Evolutionary conservation across 2,113 vertebrate species (phyloP).

Genomic region (Pyxicephalus adspersus): DNA sequence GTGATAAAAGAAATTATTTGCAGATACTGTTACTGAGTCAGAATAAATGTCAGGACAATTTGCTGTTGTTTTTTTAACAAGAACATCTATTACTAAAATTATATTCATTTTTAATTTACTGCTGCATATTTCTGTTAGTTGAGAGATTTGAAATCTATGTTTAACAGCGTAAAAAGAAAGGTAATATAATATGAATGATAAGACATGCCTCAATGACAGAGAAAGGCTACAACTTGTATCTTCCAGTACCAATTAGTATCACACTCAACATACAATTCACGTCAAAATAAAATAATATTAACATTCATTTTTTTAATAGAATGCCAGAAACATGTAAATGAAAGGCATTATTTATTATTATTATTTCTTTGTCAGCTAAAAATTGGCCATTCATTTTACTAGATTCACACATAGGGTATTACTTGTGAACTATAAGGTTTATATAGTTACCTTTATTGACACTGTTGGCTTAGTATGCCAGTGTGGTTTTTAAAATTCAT

Average conservation of each 20-base stretch:
- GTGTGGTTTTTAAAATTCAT: too few relatives aligned
- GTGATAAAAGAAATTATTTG: slow-evolving; percentile 29
- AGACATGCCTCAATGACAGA: background rate
- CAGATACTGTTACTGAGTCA: slow-evolving; percentile 12
- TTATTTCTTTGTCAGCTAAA: too few relatives aligned
- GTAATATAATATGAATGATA: background rate
- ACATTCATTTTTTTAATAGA: too few relatives aligned
- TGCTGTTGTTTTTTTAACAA: slow-evolving; percentile 18
- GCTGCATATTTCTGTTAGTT: background rate
- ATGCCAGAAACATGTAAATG: too few relatives aligned
- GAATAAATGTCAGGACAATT: slow-evolving; percentile 19
- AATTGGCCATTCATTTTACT: too few relatives aligned
- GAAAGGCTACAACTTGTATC: background rate
- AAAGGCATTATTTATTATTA: too few relatives aligned
- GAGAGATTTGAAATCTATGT: background rate
- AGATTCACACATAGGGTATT: too few relatives aligned
- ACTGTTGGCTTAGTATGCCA: too few relatives aligned
- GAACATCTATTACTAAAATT: background rate
- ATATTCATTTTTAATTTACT: slow-evolving; percentile 1
- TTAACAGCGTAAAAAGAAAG: background rate
- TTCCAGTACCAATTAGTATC: background rate
- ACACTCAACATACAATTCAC: background rate
- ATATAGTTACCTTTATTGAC: too few relatives aligned
- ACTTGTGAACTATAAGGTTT: too few relatives aligned
- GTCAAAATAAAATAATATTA: too few relatives aligned